Conservation (phyloP, 2,888 invertebrate species). For the Athalia rosae region DNA sequence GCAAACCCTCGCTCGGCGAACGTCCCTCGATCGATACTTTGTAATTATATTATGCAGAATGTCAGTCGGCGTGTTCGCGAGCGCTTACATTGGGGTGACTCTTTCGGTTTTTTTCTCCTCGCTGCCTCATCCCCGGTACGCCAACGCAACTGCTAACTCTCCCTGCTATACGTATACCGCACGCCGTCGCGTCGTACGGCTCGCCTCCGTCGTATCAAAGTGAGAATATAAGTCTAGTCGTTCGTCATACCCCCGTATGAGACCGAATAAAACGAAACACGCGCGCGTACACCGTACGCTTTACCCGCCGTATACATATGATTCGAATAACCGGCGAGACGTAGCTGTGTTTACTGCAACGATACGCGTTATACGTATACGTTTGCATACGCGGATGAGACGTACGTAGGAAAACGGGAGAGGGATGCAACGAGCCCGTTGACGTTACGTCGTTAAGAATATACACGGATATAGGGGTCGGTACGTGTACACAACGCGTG, state of each 20-base stretch:
- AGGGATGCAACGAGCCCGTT: not conserved
- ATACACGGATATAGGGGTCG: too few relatives aligned
- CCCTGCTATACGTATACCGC: not conserved
- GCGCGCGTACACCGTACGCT: slow-evolving; percentile 7
- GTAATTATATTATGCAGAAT: slow-evolving; percentile 63
- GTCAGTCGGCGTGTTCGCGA: slow-evolving; percentile 48
- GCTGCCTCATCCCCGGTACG: not conserved
- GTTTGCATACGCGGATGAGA: too few relatives aligned
- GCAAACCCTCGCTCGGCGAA: slow-evolving; percentile 29
- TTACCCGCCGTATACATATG: too few relatives aligned
- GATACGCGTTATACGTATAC: too few relatives aligned
- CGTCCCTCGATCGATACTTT: slow-evolving; percentile 58
- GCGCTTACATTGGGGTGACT: slow-evolving; percentile 46
- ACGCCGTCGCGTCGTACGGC: not conserved
- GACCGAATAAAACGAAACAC: not conserved
- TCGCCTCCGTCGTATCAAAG: not conserved
- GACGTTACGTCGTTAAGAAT: not conserved
- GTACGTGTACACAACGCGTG: not conserved
- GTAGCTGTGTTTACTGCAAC: too few relatives aligned
- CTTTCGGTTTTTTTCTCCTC: slow-evolving; percentile 39
- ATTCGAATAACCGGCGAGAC: too few relatives aligned
- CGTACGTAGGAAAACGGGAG: slow-evolving; percentile 35
- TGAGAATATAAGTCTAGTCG: slow-evolving; percentile 20
- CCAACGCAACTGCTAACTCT: not conserved
- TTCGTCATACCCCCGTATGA: slow-evolving; percentile 28